Percentiles rank a stretch among this genome's conserved stretches.
These are phyloP conservation scores for Idaea dimidiata DNA, from an alignment of 2,888 invertebrate genomes.

Conservation along the genomic window DNA sequence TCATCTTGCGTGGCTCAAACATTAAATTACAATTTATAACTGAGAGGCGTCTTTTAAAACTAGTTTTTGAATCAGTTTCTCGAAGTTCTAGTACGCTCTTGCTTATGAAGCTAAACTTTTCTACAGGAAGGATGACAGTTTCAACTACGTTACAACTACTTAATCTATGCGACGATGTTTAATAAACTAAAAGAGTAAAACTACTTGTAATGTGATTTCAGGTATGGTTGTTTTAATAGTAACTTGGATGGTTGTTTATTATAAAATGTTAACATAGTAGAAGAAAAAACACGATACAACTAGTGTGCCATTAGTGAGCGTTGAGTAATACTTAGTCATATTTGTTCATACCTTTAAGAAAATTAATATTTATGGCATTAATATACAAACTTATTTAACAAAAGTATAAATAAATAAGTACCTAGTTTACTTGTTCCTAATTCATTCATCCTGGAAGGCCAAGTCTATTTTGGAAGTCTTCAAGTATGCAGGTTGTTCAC, in stretches of 20 bases:
- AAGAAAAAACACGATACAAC: too few species aligned
- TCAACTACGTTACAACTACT: not conserved
- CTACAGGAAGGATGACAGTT: slow-evolving; percentile 10
- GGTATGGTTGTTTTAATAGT: not conserved
- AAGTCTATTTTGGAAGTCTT: slow-evolving; percentile 50
- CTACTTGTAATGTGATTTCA: not conserved
- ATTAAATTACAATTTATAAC: slow-evolving; percentile 55
- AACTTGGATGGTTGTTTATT: not conserved
- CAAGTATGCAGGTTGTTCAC: slow-evolving; percentile 42
- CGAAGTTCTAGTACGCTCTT: slow-evolving; percentile 12
- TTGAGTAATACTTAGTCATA: too few species aligned
- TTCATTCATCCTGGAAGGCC: slow-evolving; percentile 13
- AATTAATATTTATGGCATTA: not conserved
- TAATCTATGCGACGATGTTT: too few species aligned
- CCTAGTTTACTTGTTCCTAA: not conserved
- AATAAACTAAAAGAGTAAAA: not conserved
- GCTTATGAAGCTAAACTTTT: not conserved
- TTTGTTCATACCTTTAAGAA: not conserved
- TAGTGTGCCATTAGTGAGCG: too few species aligned
- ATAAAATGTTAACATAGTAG: too few species aligned
- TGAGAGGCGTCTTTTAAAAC: slow-evolving; percentile 42
- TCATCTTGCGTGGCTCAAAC: slow-evolving; percentile 37
- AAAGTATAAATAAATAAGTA: not conserved
- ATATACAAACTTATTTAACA: not conserved
- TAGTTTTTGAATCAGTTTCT: slow-evolving; percentile 51